Base-by-base conservation (phyloP, 2,888 invertebrate genomes). In the Lagria hirta region DNA sequence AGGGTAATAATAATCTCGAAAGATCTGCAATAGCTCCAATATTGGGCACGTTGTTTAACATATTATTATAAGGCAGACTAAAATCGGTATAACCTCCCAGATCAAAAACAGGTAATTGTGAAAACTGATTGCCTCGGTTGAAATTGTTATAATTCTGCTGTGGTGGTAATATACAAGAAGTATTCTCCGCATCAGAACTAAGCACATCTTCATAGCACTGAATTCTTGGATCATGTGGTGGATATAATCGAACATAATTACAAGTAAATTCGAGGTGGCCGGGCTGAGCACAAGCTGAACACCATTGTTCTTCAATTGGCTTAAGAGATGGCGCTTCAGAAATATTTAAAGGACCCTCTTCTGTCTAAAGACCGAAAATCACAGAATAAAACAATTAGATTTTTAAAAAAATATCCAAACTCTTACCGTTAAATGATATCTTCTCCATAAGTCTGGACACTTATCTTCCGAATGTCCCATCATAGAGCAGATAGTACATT, bases 361-460 rank as follows among this genome's bases (percentile, higher is more conserved):
- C 47, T 11, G 57, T 65, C 56, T 64, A 62, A 36, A 41, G 8
- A 36, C n/a, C 4, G 2, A 17, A 26, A 17, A 14, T 36, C n/a
- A n/a, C n/a, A n/a, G n/a, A n/a, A n/a, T n/a, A n/a, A n/a, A n/a
- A n/a, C n/a, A n/a, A n/a, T n/a, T n/a, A n/a, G n/a, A n/a, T n/a
- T n/a, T n/a, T n/a, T n/a, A n/a, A n/a, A n/a, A n/a, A n/a, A n/a
- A n/a, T n/a, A n/a, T n/a, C n/a, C 28, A 13, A 21, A n/a, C 14
- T 65, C 66, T 73, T 73, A 82, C 86, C 49, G 86, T 86, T 51
- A 81, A 77, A 65, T 86, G 84, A 69, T 85, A 87, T 41, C 85
- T 75, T 32, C 87, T 77, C 87, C 87, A 88, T 23, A 81, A 70
- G 68, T 87, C 86, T 0, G 87, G 86, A 57, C 87, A 88, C 61